Conservation (phyloP, 2,888 invertebrate genomes). For the Monochamus alternatus region DNA sequence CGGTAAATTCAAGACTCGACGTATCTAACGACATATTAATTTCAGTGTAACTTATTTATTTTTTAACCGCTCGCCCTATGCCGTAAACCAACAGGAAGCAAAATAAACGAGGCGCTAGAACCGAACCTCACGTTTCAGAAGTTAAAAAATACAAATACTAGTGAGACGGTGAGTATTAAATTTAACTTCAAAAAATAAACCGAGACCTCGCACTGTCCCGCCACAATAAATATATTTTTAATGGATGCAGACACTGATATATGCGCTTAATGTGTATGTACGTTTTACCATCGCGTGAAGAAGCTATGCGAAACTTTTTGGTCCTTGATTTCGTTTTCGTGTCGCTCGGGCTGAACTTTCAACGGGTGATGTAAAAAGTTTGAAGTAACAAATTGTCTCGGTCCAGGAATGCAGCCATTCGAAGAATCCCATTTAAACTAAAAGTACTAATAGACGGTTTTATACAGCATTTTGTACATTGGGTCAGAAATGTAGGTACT, state of each 20-base stretch:
- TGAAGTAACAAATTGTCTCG: neutral
- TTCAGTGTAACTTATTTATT: too few relatives aligned
- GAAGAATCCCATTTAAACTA: neutral
- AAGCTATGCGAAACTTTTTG: conserved; percentile 8
- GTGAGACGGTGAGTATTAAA: neutral
- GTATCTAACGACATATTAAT: too few relatives aligned
- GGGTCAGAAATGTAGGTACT: too few relatives aligned
- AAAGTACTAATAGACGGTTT: neutral
- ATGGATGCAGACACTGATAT: conserved; percentile 8
- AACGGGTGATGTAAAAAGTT: conserved; percentile 1
- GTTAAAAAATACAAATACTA: neutral
- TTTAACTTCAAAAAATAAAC: conserved; percentile 9
- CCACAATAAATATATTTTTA: conserved; percentile 13
- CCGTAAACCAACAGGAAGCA: neutral
- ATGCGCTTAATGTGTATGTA: conserved; percentile 3
- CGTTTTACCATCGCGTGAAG: neutral
- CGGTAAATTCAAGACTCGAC: too few relatives aligned
- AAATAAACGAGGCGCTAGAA: conserved; percentile 1
- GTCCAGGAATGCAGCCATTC: neutral
- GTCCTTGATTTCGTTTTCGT: conserved; percentile 5
- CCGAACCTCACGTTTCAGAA: neutral
- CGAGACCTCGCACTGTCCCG: neutral
- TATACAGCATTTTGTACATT: too few relatives aligned
- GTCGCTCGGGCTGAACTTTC: neutral
- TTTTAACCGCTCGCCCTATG: neutral